Percentiles rank a stretch among this genome's conserved stretches.
These are phyloP conservation scores for Podarcis lilfordi DNA, from an alignment of 2,797 vertebrate genomes.

Conservation along the genomic window DNA sequence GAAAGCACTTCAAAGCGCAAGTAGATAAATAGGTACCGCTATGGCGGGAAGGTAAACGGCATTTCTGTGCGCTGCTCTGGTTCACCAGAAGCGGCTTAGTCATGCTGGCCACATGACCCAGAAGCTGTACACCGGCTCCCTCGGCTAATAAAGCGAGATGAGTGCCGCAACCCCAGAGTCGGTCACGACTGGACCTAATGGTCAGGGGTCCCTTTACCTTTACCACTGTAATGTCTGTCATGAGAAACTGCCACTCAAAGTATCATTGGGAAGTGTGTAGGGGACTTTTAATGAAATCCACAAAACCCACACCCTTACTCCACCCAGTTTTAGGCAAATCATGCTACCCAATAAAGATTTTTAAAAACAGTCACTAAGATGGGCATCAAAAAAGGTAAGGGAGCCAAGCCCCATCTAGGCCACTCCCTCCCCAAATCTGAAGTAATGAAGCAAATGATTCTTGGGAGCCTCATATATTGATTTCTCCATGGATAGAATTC, in stretches of 20 bases:
- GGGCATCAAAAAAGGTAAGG: background rate
- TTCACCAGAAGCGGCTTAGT: too few relatives aligned
- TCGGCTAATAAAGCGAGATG: too few relatives aligned
- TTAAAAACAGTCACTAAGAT: background rate
- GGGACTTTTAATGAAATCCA: background rate
- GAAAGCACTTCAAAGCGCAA: too few relatives aligned
- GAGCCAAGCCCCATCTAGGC: background rate
- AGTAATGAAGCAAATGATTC: background rate
- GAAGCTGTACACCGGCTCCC: too few relatives aligned
- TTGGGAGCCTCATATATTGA: background rate
- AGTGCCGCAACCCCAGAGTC: too few relatives aligned
- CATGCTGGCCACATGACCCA: too few relatives aligned
- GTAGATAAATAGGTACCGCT: too few relatives aligned
- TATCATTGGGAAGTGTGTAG: background rate
- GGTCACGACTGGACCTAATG: too few relatives aligned
- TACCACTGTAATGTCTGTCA: background rate
- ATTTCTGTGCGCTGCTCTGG: too few relatives aligned
- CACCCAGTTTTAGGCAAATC: background rate
- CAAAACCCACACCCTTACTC: background rate
- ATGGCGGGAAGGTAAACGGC: too few relatives aligned
- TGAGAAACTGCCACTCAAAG: background rate
- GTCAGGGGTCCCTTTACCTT: too few relatives aligned
- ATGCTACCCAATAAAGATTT: background rate
- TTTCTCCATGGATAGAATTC: background rate
- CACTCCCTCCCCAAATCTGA: background rate